Base-by-base conservation (phyloP, 2,113 vertebrate genomes). In the Saccopteryx bilineata region DNA sequence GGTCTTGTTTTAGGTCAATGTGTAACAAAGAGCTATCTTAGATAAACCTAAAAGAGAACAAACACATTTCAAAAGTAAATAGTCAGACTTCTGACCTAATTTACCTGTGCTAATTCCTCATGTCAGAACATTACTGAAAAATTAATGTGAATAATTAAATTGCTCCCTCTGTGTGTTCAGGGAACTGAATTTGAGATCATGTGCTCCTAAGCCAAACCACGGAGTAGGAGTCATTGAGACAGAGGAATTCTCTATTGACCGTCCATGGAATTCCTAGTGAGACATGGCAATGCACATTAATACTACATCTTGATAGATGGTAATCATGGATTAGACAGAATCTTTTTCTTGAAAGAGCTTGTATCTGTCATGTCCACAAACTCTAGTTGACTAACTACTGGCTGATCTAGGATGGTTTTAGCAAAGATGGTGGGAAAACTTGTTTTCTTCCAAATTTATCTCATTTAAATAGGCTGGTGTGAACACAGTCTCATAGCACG, bases 11-110 rank as follows among this genome's bases (percentile, higher is more conserved):
- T n/a, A 66, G 69, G 93, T 96, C 69, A 96, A 96, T 97, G 79
- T 96, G 78, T 96, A 94, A 97, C 94, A 75, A 0, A 10, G 33
- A 52, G 13, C 72, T 94, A 94, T 96, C 85, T 97, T 82, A 78
- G 58, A 76, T 56, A 96, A 90, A 95, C 72, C 68, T 72, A 11
- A 82, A 74, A 86, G 81, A 31, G 78, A 68, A 15, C 78, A 96
- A 90, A 96, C 76, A 97, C 50, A 60, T 90, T 88, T 63, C 82
- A 90, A 95, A 96, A 94, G 88, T 61, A 93, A 95, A 95, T n/a
- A 94, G 65, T 28, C 48, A 54, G 60, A 74, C 52, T 58, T 54
- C 39, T 33, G 79, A 54, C 46, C 72, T 80, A 56, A 24, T 60
- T 76, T 81, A 65, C 90, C 46, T 90, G 52, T 91, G 52, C 4